Evolutionary conservation across 2,888 invertebrate genomes (phyloP).

Genomic region (Chrysomela aeneicollis): DNA sequence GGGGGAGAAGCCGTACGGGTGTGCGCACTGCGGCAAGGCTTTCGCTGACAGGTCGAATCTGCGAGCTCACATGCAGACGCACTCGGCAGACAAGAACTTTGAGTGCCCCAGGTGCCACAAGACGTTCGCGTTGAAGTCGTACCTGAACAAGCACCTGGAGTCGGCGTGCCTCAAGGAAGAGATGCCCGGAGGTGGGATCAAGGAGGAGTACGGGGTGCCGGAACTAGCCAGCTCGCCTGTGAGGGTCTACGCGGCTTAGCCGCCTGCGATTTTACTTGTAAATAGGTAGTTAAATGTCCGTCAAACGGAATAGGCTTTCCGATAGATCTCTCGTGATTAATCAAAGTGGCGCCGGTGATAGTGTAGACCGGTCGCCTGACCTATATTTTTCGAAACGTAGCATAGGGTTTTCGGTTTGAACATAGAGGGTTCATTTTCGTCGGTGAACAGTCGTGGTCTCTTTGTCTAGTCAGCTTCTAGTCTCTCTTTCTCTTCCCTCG

Average conservation of each 20-base stretch:
- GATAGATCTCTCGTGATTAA: conserved; percentile 16
- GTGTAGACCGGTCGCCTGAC: conserved; percentile 20
- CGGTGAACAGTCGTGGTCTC: conserved; percentile 33
- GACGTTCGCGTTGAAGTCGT: conserved; percentile 92
- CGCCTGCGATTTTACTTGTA: conserved; percentile 5
- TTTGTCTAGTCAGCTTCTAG: conserved; percentile 51
- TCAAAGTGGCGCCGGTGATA: neutral
- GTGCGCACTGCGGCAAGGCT: conserved; percentile 93
- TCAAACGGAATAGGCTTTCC: conserved; percentile 20
- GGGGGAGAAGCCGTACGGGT: conserved; percentile 92
- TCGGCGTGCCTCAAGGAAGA: conserved; percentile 83
- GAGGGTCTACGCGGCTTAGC: conserved; percentile 53
- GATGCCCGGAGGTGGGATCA: conserved; percentile 45
- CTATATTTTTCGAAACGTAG: conserved; percentile 29
- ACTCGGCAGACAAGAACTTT: conserved; percentile 89
- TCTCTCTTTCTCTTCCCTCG: conserved; percentile 44
- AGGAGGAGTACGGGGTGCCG: conserved; percentile 36
- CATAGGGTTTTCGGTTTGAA: neutral
- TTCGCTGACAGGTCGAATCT: conserved; percentile 94
- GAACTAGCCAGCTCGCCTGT: conserved; percentile 47
- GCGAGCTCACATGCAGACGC: conserved; percentile 94
- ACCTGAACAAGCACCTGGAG: conserved; percentile 93
- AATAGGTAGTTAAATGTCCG: conserved; percentile 3
- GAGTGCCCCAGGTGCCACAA: conserved; percentile 88
- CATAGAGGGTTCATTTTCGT: conserved; percentile 21